A percentile compares a stretch with the other conserved stretches of the same genome.
phyloP scores from a whole-genome alignment of 2,888 invertebrate genomes.

The Arctia plantaginis region DNA sequence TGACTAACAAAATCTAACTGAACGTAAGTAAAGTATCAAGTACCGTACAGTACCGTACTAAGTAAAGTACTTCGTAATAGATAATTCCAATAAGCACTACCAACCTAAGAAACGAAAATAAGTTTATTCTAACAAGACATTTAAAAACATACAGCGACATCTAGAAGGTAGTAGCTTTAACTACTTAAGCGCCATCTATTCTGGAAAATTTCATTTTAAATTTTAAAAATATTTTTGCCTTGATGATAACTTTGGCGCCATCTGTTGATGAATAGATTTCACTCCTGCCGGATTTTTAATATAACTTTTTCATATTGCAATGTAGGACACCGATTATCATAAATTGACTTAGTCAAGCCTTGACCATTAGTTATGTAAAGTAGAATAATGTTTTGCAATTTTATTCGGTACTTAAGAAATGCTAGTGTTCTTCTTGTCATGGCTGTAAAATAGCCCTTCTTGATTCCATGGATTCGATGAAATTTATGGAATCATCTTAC shows the following conservation, averaged over 20 bases:
- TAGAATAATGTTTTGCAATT: too few relatives aligned
- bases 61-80: too few relatives aligned
- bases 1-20: too few relatives aligned
- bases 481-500: too few relatives aligned
- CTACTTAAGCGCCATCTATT: conserved; percentile 24
- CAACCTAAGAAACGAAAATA: background rate
- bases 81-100: background rate
- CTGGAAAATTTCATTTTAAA: background rate
- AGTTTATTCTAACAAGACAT: conserved; percentile 8
- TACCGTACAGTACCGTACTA: too few relatives aligned
- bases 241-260: background rate
- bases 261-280: conserved; percentile 7
- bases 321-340: background rate
- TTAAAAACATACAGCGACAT: conserved; percentile 33
- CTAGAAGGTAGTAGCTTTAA: conserved; percentile 36
- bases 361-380: too few relatives aligned
- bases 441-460: too few relatives aligned
- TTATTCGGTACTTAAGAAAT: too few relatives aligned
- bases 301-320: background rate
- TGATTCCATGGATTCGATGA: too few relatives aligned
- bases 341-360: too few relatives aligned
- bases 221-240: background rate
- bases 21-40: too few relatives aligned
- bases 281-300: background rate
- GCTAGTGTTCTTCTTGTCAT: too few relatives aligned